phyloP scores from a whole-genome alignment of 2,797 vertebrate species.

The Amazonetta brasiliensis region DNA sequence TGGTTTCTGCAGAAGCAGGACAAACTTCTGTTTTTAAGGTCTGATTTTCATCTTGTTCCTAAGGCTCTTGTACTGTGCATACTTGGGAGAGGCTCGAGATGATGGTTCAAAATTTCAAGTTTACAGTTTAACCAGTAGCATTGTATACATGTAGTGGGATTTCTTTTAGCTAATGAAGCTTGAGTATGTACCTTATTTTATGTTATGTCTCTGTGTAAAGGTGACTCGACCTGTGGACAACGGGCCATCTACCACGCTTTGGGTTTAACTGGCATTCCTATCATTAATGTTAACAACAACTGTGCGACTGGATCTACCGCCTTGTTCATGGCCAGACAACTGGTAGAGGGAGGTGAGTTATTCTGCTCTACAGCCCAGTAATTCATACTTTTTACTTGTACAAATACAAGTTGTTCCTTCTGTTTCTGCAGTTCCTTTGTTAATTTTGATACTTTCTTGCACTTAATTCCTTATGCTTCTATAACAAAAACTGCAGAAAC shows the following conservation, averaged over 20 bases:
- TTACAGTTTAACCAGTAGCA: not conserved
- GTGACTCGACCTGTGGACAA: slow-evolving; percentile 94
- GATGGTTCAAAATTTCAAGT: not conserved
- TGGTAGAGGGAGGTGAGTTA: slow-evolving; percentile 90
- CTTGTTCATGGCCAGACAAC: slow-evolving; percentile 91
- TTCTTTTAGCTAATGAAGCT: not conserved
- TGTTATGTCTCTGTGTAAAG: slow-evolving; percentile 68
- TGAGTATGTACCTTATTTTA: not conserved
- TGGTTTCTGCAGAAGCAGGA: not conserved
- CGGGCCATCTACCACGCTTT: slow-evolving; percentile 94
- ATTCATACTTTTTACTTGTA: not conserved
- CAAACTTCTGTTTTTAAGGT: not conserved
- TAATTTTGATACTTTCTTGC: not conserved
- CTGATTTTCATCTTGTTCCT: not conserved
- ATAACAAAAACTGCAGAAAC: not conserved
- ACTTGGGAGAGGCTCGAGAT: not conserved
- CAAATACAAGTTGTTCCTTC: not conserved
- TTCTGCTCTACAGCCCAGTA: not conserved
- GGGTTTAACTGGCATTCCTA: slow-evolving; percentile 95
- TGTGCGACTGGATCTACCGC: slow-evolving; percentile 97
- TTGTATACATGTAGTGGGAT: not conserved
- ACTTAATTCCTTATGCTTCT: not conserved
- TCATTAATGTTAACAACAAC: slow-evolving; percentile 97
- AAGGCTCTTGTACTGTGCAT: not conserved
- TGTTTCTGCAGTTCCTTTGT: not conserved